Evolutionary conservation across 2,113 vertebrate species (phyloP), one percentile per base, ranked within the genome.

Genomic region (Perca flavescens): DNA sequence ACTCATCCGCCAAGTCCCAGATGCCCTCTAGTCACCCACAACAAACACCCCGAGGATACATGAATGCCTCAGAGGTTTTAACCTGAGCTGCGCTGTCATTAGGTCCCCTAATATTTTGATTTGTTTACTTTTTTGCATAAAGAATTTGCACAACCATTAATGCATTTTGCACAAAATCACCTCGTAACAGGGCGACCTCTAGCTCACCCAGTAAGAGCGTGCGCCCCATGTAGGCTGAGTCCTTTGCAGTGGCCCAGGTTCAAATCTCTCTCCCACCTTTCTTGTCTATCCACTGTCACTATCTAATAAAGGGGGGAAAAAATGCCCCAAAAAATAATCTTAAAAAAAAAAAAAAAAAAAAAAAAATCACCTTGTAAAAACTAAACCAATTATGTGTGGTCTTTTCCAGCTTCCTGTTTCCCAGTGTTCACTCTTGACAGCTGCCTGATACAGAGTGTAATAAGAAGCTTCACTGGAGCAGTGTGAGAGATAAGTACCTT

Each of bases 11-110:
- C 83, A 80, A 86, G 79, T 81, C 62, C 73, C 80, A 73, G 40
- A 64, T 78, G 88, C 61, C 76, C 74, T 64, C 12, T 21, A 7
- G 63, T 88, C 88, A 83, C 84, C 74, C 91, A 90, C 80, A 87
- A 86, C 88, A 91, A 90, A 86, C 87, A 88, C 68, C 16, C 71
- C 0, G 57, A 74, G 84, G 76, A 88, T 74, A 81, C 16, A 61
- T 15, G 11, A 36, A 71, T 84, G 34, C 76, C 72, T 77, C 83
- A 72, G 72, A 47, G 54, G 73, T 7, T 82, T 76, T 6, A 78
- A 73, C 73, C 34, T 25, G 73, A 61, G 69, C 75, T 1, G 0
- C 3, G 62, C 62, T 31, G 65, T 67, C 77, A 82, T 70, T 67
- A 71, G 56, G 40, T 61, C 25, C 50, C 10, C n/a, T 63, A 22